phyloP scores from a whole-genome alignment of 30 jellyfish, hydroid and myxozoan genomes.

The Hydractinia symbiolongicarpus region DNA sequence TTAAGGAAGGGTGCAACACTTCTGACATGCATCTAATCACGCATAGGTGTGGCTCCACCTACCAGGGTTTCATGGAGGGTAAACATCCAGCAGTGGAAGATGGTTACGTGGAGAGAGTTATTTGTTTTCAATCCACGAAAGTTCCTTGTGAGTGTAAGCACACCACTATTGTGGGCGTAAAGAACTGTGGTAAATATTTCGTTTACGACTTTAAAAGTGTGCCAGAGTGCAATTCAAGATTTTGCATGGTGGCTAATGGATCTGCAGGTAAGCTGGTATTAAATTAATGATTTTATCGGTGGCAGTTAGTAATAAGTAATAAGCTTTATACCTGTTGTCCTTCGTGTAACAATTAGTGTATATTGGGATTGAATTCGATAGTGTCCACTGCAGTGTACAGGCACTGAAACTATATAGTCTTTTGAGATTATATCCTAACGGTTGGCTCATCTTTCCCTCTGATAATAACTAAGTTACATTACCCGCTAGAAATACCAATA shows the following conservation, averaged over 20 bases:
- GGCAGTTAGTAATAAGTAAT: neutral
- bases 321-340: neutral
- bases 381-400: neutral
- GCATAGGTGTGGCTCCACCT: slow-evolving; percentile 59
- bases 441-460: too few relatives aligned
- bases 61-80: slow-evolving; percentile 65
- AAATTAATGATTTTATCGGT: neutral
- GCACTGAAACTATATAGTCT: neutral
- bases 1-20: slow-evolving; percentile 30
- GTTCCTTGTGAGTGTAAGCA: slow-evolving; percentile 58
- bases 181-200: slow-evolving; percentile 72
- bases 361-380: neutral
- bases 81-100: slow-evolving; percentile 30
- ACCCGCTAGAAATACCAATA: too few relatives aligned
- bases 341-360: neutral
- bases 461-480: too few relatives aligned
- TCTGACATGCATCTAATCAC: neutral
- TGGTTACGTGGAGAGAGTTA: slow-evolving; percentile 62
- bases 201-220: slow-evolving; percentile 75
- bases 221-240: slow-evolving; percentile 64
- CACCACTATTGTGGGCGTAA: slow-evolving; percentile 34
- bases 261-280: neutral
- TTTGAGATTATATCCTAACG: neutral
- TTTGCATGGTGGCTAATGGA: slow-evolving; percentile 50
- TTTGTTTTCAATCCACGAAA: slow-evolving; percentile 48